A percentile compares a stretch with the other conserved stretches of the same genome.
phyloP scores from a whole-genome alignment of 1,140 invertebrate genomes.

The Wiebesia pumilae region DNA sequence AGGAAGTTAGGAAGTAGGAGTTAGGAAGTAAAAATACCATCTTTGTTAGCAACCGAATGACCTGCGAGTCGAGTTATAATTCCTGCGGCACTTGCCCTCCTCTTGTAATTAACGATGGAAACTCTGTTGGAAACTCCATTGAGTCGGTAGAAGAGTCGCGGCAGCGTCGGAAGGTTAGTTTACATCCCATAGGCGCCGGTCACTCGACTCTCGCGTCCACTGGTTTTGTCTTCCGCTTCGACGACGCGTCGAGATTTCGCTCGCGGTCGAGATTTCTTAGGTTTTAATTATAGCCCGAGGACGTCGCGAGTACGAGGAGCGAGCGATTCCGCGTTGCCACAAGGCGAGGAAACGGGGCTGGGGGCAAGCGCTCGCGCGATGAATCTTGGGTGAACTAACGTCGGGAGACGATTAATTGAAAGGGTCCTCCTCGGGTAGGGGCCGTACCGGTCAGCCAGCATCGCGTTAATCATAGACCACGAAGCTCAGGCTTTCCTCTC shows the following conservation, averaged over 20 bases:
- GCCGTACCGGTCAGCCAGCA: background rate
- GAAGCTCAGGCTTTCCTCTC: constrained; percentile 49
- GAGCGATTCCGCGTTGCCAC: constrained; percentile 56
- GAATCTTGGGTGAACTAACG: constrained; percentile 73
- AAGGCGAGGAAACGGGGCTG: background rate
- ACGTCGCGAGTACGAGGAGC: constrained; percentile 49
- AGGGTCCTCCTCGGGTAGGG: constrained; percentile 66
- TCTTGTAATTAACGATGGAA: constrained; percentile 27
- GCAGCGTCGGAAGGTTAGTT: background rate
- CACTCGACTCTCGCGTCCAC: constrained; percentile 20
- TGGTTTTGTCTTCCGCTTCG: constrained; percentile 25
- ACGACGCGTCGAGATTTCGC: background rate
- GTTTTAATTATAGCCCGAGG: constrained; percentile 53
- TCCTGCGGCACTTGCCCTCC: background rate
- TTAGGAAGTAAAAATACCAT: background rate
- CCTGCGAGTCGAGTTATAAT: background rate
- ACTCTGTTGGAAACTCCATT: background rate
- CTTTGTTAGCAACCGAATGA: background rate
- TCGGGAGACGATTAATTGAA: constrained; percentile 73
- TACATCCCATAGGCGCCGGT: background rate
- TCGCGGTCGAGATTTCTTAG: constrained; percentile 36
- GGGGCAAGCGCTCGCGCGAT: constrained; percentile 58
- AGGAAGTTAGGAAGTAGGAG: background rate
- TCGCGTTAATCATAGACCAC: constrained; percentile 72
- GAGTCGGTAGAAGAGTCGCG: too few species aligned